Evolutionary conservation across 2,888 invertebrate species (phyloP).

Genomic region (Epinotia brunnichana): DNA sequence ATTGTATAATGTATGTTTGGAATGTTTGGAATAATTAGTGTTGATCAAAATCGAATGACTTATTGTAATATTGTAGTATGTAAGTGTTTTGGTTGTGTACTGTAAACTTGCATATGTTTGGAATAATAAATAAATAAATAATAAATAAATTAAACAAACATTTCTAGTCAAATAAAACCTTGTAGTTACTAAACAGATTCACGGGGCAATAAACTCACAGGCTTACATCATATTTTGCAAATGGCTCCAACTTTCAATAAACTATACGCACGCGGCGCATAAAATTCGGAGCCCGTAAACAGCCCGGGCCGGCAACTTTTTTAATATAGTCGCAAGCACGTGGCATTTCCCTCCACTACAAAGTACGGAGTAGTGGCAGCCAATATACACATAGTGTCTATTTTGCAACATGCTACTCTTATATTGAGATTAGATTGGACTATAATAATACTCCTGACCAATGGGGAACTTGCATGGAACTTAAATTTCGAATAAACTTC

Average conservation of each 20-base stretch:
- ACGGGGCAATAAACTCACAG: not conserved
- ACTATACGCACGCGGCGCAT: slow-evolving; percentile 11
- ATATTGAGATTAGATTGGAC: no score
- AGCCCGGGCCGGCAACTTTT: slow-evolving; percentile 18
- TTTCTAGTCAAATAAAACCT: not conserved
- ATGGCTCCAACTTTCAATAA: slow-evolving; percentile 25
- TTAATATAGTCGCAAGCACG: slow-evolving; percentile 34
- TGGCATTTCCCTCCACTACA: slow-evolving; percentile 2
- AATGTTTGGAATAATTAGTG: no score
- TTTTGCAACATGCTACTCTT: not conserved
- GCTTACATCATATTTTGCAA: slow-evolving; percentile 10
- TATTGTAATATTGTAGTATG: no score
- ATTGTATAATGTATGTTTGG: no score
- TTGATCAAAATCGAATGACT: no score
- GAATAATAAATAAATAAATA: no score
- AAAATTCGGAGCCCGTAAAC: slow-evolving; percentile 15
- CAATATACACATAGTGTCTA: not conserved
- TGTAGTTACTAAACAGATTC: not conserved
- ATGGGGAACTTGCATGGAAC: no score
- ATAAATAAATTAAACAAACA: not conserved
- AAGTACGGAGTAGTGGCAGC: slow-evolving; percentile 7
- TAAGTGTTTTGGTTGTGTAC: no score
- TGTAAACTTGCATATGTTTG: no score
- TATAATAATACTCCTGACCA: no score
- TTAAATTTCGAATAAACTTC: no score